These are phyloP conservation scores for Petrolisthes manimaculis DNA, from an alignment of 2,888 invertebrate genomes.

Conservation along the genomic window DNA sequence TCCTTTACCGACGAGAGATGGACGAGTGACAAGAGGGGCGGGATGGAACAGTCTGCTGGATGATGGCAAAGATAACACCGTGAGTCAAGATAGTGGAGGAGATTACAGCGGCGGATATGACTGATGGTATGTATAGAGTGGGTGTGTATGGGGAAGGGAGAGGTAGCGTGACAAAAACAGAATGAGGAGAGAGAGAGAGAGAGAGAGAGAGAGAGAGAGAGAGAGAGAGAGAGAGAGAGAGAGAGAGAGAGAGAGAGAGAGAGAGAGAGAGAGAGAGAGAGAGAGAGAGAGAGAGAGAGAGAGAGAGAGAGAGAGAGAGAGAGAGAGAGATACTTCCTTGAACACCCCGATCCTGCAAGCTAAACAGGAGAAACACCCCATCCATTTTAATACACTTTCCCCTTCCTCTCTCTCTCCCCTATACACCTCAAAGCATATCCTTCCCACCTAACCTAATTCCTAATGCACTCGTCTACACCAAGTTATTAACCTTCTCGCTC, in stretches of 20 bases:
- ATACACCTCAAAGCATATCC: conserved; percentile 1
- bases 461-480: not conserved
- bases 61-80: too few relatives aligned
- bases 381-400: not conserved
- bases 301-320: not conserved
- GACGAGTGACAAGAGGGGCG: too few relatives aligned
- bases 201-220: not conserved
- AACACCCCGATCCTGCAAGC: too few relatives aligned
- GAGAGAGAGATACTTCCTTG: not conserved
- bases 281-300: not conserved
- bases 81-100: too few relatives aligned
- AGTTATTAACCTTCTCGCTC: too few relatives aligned
- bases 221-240: not conserved
- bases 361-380: not conserved
- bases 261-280: not conserved
- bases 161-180: not conserved
- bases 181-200: not conserved
- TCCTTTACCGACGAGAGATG: too few relatives aligned
- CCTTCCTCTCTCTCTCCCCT: conserved; percentile 20
- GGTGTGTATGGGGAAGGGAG: not conserved
- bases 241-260: conserved; percentile 4
- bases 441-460: not conserved
- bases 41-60: too few relatives aligned
- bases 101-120: too few relatives aligned
- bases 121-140: too few relatives aligned